These are phyloP conservation scores for Subacronicta megacephala DNA, from an alignment of 2,888 invertebrate genomes.

Conservation along the genomic window DNA sequence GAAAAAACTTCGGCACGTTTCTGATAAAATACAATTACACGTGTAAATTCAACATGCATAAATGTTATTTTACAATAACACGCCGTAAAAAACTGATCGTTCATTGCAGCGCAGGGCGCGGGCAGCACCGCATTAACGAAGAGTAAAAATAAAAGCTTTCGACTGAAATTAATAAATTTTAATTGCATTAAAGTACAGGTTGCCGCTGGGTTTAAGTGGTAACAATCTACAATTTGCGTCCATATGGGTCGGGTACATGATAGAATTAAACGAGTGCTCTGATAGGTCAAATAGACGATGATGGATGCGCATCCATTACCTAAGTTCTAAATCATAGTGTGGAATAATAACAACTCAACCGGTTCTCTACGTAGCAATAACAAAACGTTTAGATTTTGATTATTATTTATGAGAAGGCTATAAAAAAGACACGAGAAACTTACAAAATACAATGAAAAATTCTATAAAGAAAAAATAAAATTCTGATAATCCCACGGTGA, in stretches of 20 bases:
- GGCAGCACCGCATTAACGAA: slow-evolving; percentile 61
- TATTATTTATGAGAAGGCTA: slow-evolving; percentile 44
- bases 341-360: slow-evolving; percentile 50
- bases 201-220: slow-evolving; percentile 67
- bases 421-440: slow-evolving; percentile 45
- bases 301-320: slow-evolving; percentile 55
- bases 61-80: slow-evolving; percentile 58
- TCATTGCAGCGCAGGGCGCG: slow-evolving; percentile 46
- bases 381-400: slow-evolving; percentile 46
- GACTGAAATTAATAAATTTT: slow-evolving; percentile 79
- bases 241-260: slow-evolving; percentile 50
- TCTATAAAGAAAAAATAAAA: slow-evolving; percentile 33
- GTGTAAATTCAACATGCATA: slow-evolving; percentile 48
- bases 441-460: slow-evolving; percentile 47
- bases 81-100: slow-evolving; percentile 48
- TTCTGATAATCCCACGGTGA: slow-evolving; percentile 49
- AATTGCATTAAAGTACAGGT: slow-evolving; percentile 76
- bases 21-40: slow-evolving; percentile 40
- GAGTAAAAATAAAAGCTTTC: slow-evolving; percentile 72
- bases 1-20: slow-evolving; percentile 29
- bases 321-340: slow-evolving; percentile 49
- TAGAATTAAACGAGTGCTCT: slow-evolving; percentile 52
- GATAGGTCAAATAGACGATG: slow-evolving; percentile 56
- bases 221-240: slow-evolving; percentile 57
- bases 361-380: slow-evolving; percentile 35